These are phyloP conservation scores for Drosophila pseudoananassae DNA, from an alignment of 1,140 invertebrate species.

Conservation along the genomic window DNA sequence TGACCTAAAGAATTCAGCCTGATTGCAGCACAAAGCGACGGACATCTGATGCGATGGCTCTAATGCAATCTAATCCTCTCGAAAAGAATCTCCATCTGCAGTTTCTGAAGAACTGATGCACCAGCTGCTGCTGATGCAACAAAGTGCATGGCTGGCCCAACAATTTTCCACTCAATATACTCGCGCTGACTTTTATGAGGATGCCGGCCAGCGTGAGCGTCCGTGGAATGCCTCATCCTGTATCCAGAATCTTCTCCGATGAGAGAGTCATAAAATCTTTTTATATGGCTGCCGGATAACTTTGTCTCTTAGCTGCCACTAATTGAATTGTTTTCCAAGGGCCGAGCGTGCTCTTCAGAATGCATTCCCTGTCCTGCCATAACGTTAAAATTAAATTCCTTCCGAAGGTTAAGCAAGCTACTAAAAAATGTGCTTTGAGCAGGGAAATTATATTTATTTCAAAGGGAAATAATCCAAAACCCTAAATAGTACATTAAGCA, in stretches of 20 bases:
- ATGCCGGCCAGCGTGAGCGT: slow-evolving; percentile 13
- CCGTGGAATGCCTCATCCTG: slow-evolving; percentile 20
- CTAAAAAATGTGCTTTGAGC: not conserved
- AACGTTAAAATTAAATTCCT: slow-evolving; percentile 30
- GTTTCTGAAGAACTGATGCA: not conserved
- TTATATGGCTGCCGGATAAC: slow-evolving; percentile 54
- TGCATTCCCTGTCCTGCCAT: slow-evolving; percentile 9
- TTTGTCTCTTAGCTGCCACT: slow-evolving; percentile 50
- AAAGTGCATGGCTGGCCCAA: slow-evolving; percentile 50
- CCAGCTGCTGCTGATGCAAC: slow-evolving; percentile 26
- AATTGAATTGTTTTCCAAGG: slow-evolving; percentile 62
- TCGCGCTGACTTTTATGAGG: slow-evolving; percentile 55
- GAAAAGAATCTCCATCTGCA: slow-evolving; percentile 2
- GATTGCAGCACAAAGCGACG: slow-evolving; percentile 13
- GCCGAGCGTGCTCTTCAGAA: slow-evolving; percentile 19
- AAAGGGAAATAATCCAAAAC: too few species aligned
- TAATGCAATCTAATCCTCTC: slow-evolving; percentile 43
- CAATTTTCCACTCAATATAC: slow-evolving; percentile 70
- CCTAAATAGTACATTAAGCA: too few species aligned
- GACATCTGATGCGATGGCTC: slow-evolving; percentile 24
- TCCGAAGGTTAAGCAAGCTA: slow-evolving; percentile 2
- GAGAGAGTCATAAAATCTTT: slow-evolving; percentile 63
- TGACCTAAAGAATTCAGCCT: not conserved
- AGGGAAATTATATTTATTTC: too few species aligned
- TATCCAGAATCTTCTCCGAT: slow-evolving; percentile 10